phyloP scores from a whole-genome alignment of 2,797 vertebrate species.

The Peromyscus eremicus region DNA sequence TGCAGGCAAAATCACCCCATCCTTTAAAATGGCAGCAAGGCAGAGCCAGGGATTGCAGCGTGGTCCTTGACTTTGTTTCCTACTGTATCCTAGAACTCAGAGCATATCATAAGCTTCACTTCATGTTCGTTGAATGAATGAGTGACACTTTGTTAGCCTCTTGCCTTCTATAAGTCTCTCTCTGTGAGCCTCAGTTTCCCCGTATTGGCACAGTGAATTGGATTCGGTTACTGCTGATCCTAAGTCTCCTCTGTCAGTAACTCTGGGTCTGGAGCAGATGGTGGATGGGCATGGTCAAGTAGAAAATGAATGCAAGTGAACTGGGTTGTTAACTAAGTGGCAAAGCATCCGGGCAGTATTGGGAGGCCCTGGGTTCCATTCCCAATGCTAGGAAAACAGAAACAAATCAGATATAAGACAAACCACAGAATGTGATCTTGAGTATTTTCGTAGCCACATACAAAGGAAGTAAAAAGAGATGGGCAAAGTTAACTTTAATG shows the following conservation, averaged over 20 bases:
- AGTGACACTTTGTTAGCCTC: not conserved
- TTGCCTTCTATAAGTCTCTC: not conserved
- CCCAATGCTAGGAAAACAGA: not conserved
- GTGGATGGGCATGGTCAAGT: not conserved
- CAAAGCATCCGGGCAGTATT: not conserved
- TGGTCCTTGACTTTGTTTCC: not conserved
- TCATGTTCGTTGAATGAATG: not conserved
- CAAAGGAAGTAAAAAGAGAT: slow-evolving; percentile 7
- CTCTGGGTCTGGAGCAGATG: not conserved
- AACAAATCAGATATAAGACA: not conserved
- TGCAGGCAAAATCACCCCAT: not conserved
- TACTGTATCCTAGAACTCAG: not conserved
- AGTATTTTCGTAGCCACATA: not conserved
- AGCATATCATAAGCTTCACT: not conserved
- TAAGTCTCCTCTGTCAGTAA: not conserved
- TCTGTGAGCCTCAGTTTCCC: not conserved
- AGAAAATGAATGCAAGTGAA: not conserved
- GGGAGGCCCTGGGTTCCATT: not conserved
- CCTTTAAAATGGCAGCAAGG: not conserved
- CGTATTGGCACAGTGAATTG: not conserved
- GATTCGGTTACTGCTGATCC: not conserved
- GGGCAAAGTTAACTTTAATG: not conserved
- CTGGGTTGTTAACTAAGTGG: not conserved
- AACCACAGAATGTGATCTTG: not conserved
- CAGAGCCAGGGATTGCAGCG: not conserved